A percentile compares a stretch with the other conserved stretches of the same genome.
Conservation (phyloP, 2,888 invertebrate species). For the Masnerella sp. region DNA sequence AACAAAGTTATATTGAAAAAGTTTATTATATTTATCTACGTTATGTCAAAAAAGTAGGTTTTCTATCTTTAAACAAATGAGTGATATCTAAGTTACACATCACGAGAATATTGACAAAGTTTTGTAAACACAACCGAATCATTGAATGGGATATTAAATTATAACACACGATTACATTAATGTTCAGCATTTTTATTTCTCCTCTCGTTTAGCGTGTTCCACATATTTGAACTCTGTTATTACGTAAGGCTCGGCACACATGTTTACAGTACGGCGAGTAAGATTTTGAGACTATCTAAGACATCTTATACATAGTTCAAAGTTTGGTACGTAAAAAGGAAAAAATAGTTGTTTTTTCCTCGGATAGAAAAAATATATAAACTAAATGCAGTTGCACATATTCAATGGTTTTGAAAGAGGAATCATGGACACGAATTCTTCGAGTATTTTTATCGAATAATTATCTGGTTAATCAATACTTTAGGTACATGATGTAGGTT, state of each 20-base stretch:
- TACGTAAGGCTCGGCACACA: slow-evolving; percentile 41
- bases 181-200: slow-evolving; percentile 24
- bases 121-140: too few species aligned
- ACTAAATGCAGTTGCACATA: slow-evolving; percentile 57
- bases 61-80: slow-evolving; percentile 19
- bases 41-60: slow-evolving; percentile 16
- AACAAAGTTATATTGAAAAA: slow-evolving; percentile 15
- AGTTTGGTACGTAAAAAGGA: slow-evolving; percentile 51
- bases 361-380: slow-evolving; percentile 64
- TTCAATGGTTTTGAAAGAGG: slow-evolving; percentile 56
- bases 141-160: too few species aligned
- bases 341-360: slow-evolving; percentile 52
- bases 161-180: too few species aligned
- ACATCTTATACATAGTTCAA: slow-evolving; percentile 40
- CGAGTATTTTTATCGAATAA: slow-evolving; percentile 64
- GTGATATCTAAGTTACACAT: too few species aligned
- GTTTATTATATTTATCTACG: slow-evolving; percentile 34
- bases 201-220: slow-evolving; percentile 13
- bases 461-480: slow-evolving; percentile 58
- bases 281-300: slow-evolving; percentile 49
- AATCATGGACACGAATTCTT: slow-evolving; percentile 49
- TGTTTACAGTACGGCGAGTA: slow-evolving; percentile 59
- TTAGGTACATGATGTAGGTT: slow-evolving; percentile 65
- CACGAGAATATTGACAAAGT: too few species aligned
- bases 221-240: slow-evolving; percentile 25